Conservation (phyloP, 2,888 invertebrate genomes). For the Ectobius pallidus region DNA sequence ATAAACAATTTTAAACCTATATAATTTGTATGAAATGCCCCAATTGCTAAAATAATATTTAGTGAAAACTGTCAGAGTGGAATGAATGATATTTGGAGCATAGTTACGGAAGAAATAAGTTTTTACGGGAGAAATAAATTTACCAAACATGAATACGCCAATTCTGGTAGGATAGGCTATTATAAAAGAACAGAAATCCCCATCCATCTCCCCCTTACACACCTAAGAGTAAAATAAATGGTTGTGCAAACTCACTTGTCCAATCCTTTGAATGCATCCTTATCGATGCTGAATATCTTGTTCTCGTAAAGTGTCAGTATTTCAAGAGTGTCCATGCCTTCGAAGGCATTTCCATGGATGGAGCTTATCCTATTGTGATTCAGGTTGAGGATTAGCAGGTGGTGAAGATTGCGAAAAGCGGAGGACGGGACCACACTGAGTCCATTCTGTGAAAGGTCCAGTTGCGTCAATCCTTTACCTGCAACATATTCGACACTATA, state of each 20-base stretch:
- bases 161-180: too few species aligned
- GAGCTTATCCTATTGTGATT: conserved; percentile 85
- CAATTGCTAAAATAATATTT: too few species aligned
- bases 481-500: conserved; percentile 41
- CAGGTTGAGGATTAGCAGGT: conserved; percentile 84
- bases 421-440: conserved; percentile 79
- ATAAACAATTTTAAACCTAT: too few species aligned
- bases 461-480: conserved; percentile 86
- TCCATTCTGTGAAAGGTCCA: conserved; percentile 88
- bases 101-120: too few species aligned
- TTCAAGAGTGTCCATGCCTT: conserved; percentile 85
- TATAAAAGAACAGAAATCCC: too few species aligned
- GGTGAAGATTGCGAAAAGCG: conserved; percentile 80
- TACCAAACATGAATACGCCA: too few species aligned
- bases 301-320: conserved; percentile 88
- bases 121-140: too few species aligned
- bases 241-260: conserved; percentile 73
- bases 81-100: too few species aligned
- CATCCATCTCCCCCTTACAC: too few species aligned
- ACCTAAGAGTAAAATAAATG: too few species aligned
- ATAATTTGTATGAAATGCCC: too few species aligned
- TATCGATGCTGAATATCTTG: conserved; percentile 77
- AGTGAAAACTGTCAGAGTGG: too few species aligned
- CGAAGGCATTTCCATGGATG: conserved; percentile 81
- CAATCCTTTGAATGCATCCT: conserved; percentile 83